A percentile compares a stretch with the other conserved stretches of the same genome.
Conservation (phyloP, 2,797 vertebrate species). For the Molossus alvarezi region DNA sequence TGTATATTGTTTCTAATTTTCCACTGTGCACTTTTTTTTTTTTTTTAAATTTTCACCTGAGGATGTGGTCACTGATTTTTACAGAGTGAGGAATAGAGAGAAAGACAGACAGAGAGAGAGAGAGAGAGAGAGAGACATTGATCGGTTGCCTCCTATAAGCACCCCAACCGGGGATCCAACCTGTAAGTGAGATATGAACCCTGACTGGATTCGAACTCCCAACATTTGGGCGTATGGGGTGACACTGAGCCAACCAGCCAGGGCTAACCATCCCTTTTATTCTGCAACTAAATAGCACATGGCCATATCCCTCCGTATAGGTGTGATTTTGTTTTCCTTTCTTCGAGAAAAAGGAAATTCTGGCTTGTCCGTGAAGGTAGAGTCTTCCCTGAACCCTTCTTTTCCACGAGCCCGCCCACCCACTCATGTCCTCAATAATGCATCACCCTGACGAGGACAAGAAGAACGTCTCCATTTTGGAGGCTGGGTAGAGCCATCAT, state of each 20-base stretch:
- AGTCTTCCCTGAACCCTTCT: background rate
- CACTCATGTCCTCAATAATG: background rate
- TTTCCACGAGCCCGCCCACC: background rate
- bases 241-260: too few relatives aligned
- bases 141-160: too few relatives aligned
- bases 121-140: too few relatives aligned
- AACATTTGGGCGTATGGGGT: too few relatives aligned
- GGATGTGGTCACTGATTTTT: too few relatives aligned
- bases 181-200: too few relatives aligned
- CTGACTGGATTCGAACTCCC: too few relatives aligned
- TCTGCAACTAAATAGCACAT: slow-evolving; percentile 33
- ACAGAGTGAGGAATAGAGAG: too few relatives aligned
- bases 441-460: background rate
- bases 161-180: too few relatives aligned
- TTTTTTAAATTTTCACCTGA: too few relatives aligned
- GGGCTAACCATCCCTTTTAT: slow-evolving; percentile 16
- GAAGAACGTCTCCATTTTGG: background rate
- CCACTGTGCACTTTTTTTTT: slow-evolving; percentile 1
- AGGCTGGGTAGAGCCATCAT: slow-evolving; percentile 60
- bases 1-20: background rate
- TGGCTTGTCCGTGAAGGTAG: slow-evolving; percentile 75
- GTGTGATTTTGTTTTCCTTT: slow-evolving; percentile 78
- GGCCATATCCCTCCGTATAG: background rate
- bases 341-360: slow-evolving; percentile 13
- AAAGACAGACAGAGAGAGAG: too few relatives aligned